A percentile compares a stretch with the other conserved stretches of the same genome.
Evolutionary conservation across 2,113 vertebrate genomes (phyloP).

Genomic region (Xenopus laevis): DNA sequence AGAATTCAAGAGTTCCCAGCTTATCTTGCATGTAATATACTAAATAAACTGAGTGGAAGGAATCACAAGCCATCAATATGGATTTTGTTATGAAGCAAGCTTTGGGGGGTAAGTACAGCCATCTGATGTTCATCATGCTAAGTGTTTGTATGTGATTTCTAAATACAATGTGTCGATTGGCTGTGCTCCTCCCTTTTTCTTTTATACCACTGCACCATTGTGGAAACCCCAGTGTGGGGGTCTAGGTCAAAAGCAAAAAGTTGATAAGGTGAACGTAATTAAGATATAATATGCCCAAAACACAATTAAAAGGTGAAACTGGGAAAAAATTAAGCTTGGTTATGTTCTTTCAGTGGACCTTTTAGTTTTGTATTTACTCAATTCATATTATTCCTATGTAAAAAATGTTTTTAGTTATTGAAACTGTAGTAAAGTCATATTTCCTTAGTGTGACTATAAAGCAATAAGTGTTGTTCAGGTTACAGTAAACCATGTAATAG

Average conservation of each 20-base stretch:
- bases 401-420: too few relatives aligned
- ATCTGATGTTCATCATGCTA: constrained; percentile 15
- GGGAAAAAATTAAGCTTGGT: too few relatives aligned
- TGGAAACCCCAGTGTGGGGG: not conserved
- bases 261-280: not conserved
- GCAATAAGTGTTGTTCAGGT: too few relatives aligned
- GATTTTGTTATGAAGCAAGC: constrained; percentile 97
- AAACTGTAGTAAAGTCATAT: too few relatives aligned
- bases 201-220: constrained; percentile 32
- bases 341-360: too few relatives aligned
- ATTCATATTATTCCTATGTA: too few relatives aligned
- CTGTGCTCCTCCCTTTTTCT: constrained; percentile 30
- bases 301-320: too few relatives aligned
- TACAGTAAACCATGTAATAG: too few relatives aligned
- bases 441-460: too few relatives aligned
- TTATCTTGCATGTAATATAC: constrained; percentile 71
- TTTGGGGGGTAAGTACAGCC: constrained; percentile 77
- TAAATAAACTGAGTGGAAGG: constrained; percentile 59
- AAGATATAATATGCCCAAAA: too few relatives aligned
- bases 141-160: constrained; percentile 14
- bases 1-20: constrained; percentile 51
- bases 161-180: constrained; percentile 41
- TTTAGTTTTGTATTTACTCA: too few relatives aligned
- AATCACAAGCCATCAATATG: constrained; percentile 78
- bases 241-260: not conserved